A percentile compares a stretch with the other conserved stretches of the same genome.
Evolutionary conservation across 92 coral and sea anemone genomes (phyloP).

Genomic region (Pocillopora grandis): DNA sequence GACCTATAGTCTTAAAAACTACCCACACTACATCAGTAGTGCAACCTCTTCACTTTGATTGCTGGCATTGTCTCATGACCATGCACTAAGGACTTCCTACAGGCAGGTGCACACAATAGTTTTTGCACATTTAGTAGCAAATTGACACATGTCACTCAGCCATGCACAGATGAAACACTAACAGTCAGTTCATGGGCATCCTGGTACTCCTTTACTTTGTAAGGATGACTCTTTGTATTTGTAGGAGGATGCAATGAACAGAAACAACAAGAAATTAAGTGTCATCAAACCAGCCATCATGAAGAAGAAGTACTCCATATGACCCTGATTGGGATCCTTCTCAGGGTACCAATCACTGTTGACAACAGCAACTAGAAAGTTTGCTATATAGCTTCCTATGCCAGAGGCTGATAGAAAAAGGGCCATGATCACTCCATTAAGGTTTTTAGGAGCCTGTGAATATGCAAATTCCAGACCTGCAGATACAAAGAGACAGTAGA

Average conservation of each 20-base stretch:
- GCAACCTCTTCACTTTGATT: too few relatives aligned
- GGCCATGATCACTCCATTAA: slow-evolving; percentile 93
- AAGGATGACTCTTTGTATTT: slow-evolving; percentile 52
- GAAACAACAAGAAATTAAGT: slow-evolving; percentile 68
- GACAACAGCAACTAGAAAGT: slow-evolving; percentile 71
- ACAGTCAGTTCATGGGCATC: background rate
- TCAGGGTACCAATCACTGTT: slow-evolving; percentile 69
- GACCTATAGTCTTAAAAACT: too few relatives aligned
- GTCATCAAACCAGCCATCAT: slow-evolving; percentile 77
- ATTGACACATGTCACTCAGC: too few relatives aligned
- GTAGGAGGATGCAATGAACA: slow-evolving; percentile 68
- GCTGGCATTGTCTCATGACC: too few relatives aligned
- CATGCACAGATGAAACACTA: too few relatives aligned
- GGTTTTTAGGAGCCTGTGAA: slow-evolving; percentile 77
- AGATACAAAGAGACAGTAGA: background rate
- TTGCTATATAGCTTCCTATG: slow-evolving; percentile 72
- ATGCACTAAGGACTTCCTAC: too few relatives aligned
- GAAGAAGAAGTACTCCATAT: slow-evolving; percentile 80
- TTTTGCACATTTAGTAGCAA: too few relatives aligned
- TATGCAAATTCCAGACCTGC: slow-evolving; percentile 91
- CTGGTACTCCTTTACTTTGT: background rate
- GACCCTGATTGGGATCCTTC: slow-evolving; percentile 67
- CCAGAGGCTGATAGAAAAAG: slow-evolving; percentile 70
- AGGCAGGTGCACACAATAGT: too few relatives aligned
- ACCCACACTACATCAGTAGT: too few relatives aligned